Conservation (phyloP, 2,888 invertebrate genomes). For the Agriotes lineatus region DNA sequence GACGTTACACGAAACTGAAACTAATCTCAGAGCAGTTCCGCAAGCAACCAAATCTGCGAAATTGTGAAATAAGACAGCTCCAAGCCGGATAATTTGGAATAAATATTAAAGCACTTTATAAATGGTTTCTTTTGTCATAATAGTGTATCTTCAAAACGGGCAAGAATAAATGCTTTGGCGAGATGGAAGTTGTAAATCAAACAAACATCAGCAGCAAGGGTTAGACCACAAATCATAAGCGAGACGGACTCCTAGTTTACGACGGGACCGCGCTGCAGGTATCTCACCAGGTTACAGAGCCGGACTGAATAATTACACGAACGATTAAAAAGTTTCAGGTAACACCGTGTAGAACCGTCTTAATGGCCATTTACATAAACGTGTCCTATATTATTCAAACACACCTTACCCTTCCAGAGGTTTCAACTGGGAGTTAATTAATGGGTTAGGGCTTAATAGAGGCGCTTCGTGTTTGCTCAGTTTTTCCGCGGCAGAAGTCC, state of each 20-base stretch:
- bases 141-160: slow-evolving; percentile 28
- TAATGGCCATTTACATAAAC: not conserved
- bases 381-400: too few relatives aligned
- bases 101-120: not conserved
- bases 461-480: too few relatives aligned
- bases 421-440: too few relatives aligned
- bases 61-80: not conserved
- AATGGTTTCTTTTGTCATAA: slow-evolving; percentile 26
- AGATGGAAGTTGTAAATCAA: slow-evolving; percentile 55
- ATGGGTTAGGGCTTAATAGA: too few relatives aligned
- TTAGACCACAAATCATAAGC: slow-evolving; percentile 55
- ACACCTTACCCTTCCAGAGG: too few relatives aligned
- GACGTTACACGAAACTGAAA: too few relatives aligned
- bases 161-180: slow-evolving; percentile 43
- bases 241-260: slow-evolving; percentile 53
- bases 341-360: not conserved
- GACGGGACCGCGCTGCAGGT: slow-evolving; percentile 50
- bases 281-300: slow-evolving; percentile 46
- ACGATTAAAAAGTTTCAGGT: slow-evolving; percentile 5
- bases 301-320: slow-evolving; percentile 37
- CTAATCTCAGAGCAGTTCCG: too few relatives aligned
- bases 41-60: too few relatives aligned
- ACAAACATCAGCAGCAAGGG: slow-evolving; percentile 55
- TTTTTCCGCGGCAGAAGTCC: not conserved
- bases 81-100: not conserved